Percentiles rank a stretch among this genome's conserved stretches.
Evolutionary conservation across 64 coral and sea anemone genomes (phyloP).

Genomic region (Montipora sp.): DNA sequence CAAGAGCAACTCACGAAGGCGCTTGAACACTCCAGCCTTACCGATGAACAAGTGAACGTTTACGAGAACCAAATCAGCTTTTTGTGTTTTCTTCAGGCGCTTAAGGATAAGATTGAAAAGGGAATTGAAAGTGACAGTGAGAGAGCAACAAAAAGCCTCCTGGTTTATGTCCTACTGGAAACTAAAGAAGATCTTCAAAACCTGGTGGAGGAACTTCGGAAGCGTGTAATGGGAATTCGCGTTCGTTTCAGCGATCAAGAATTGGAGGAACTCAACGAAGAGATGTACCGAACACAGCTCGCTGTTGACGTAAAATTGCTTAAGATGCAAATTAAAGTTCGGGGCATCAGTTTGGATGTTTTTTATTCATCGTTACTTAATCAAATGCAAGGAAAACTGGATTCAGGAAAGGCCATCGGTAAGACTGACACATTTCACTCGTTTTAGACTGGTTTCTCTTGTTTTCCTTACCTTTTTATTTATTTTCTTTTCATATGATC

Average conservation of each 20-base stretch:
- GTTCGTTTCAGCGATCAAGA: conserved; percentile 75
- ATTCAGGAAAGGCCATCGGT: neutral
- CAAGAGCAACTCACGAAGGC: neutral
- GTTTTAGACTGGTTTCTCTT: too few species aligned
- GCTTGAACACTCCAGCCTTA: neutral
- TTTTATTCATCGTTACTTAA: neutral
- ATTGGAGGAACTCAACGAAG: conserved; percentile 73
- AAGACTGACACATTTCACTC: neutral
- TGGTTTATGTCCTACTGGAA: neutral
- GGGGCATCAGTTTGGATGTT: neutral
- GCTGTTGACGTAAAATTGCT: neutral
- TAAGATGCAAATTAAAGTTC: neutral
- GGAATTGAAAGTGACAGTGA: neutral
- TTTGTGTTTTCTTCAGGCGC: conserved; percentile 9
- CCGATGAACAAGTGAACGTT: conserved; percentile 61
- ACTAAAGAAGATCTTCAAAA: neutral
- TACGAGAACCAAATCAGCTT: conserved; percentile 69
- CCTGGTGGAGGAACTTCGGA: conserved; percentile 3
- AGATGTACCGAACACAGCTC: conserved; percentile 46
- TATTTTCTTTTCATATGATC: too few species aligned
- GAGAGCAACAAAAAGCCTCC: neutral
- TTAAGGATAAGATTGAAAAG: conserved; percentile 2
- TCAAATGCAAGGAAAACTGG: neutral
- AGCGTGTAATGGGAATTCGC: conserved; percentile 31
- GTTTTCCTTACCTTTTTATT: too few species aligned